Conservation (phyloP, 2,888 invertebrate genomes). For the Stenodera caucasica region DNA sequence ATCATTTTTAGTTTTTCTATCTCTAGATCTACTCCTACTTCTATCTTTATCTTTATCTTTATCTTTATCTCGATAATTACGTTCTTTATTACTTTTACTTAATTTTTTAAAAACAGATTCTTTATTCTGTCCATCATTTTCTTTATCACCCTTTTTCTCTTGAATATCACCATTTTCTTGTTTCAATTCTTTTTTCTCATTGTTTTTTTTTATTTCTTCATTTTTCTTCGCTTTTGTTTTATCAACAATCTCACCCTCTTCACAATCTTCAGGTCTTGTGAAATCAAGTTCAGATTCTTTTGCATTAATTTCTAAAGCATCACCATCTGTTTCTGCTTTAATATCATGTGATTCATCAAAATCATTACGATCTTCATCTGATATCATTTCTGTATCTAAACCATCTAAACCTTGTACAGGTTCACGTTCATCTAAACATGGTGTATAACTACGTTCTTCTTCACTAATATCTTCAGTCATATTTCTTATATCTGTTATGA, state of each 20-base stretch:
- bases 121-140: conserved; percentile 55
- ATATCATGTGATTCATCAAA: conserved; percentile 62
- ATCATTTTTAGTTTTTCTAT: conserved; percentile 42
- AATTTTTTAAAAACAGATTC: conserved; percentile 76
- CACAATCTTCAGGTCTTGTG: conserved; percentile 56
- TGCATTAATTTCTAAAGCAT: conserved; percentile 55
- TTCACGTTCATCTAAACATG: conserved; percentile 68
- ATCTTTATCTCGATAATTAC: conserved; percentile 74
- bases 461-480: conserved; percentile 68
- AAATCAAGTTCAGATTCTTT: conserved; percentile 56
- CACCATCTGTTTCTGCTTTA: conserved; percentile 52
- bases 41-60: conserved; percentile 52
- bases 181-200: conserved; percentile 44
- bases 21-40: conserved; percentile 51
- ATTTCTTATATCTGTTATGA: conserved; percentile 52
- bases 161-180: conserved; percentile 54
- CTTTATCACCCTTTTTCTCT: conserved; percentile 56
- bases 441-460: conserved; percentile 72
- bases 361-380: conserved; percentile 70
- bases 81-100: conserved; percentile 74
- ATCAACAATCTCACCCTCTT: conserved; percentile 65
- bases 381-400: conserved; percentile 74
- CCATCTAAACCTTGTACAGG: conserved; percentile 54
- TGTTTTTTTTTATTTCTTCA: conserved; percentile 42
- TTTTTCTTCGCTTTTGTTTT: conserved; percentile 46